Evolutionary conservation across 2,888 invertebrate genomes (phyloP).

Genomic region (Drosophila gaucha): DNA sequence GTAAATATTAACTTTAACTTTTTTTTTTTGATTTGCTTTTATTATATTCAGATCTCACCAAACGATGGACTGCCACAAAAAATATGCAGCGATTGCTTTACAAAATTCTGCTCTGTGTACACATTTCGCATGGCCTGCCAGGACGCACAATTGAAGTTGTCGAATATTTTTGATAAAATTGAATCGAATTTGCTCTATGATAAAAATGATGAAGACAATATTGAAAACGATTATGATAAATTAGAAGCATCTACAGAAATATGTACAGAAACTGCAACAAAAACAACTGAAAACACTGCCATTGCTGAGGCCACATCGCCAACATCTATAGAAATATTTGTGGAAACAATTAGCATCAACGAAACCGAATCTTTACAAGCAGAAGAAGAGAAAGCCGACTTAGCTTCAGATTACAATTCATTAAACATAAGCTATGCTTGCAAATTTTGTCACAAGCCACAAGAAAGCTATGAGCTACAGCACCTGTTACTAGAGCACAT

Average conservation of each 20-base stretch:
- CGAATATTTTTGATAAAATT: conserved; percentile 81
- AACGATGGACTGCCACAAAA: conserved; percentile 82
- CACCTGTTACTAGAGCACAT: conserved; percentile 74
- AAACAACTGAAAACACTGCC: conserved; percentile 68
- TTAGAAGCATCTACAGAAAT: conserved; percentile 12
- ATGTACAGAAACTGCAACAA: conserved; percentile 19
- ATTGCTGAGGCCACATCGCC: conserved; percentile 35
- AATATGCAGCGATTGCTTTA: conserved; percentile 81
- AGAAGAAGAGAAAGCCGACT: conserved; percentile 14
- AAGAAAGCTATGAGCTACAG: conserved; percentile 71
- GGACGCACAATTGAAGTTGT: conserved; percentile 77
- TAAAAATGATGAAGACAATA: conserved; percentile 37
- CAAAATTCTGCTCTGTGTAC: conserved; percentile 78
- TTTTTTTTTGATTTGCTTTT: not conserved
- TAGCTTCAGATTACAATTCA: conserved; percentile 30
- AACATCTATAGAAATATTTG: conserved; percentile 49
- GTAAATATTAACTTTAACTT: not conserved
- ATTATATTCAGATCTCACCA: conserved; percentile 64
- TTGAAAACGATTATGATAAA: conserved; percentile 3
- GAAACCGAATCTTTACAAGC: conserved; percentile 22
- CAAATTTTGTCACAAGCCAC: conserved; percentile 75
- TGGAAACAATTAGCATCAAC: conserved; percentile 42
- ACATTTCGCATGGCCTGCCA: conserved; percentile 77
- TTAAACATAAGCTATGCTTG: conserved; percentile 67
- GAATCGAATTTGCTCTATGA: conserved; percentile 74